Evolutionary conservation across 2,888 invertebrate genomes (phyloP), one percentile per base, ranked within the genome.

Genomic region (Argyra leucocephala): DNA sequence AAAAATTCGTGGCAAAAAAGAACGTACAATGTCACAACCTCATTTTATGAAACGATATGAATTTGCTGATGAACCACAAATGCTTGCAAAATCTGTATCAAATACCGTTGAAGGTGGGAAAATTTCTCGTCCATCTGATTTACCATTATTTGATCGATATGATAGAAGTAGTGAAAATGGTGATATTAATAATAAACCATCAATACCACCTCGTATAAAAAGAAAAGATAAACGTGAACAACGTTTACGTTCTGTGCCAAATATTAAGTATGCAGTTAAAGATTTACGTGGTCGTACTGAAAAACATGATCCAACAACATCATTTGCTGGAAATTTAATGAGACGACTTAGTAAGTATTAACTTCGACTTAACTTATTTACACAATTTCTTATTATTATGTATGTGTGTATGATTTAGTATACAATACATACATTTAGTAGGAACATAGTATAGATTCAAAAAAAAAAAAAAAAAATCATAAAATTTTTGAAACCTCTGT

Each of bases 331-430:
- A 77, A 87, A 84, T 83, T 82, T 91, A 73, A 88, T 89, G 83
- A 85, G 91, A 79, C 87, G 90, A 84, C 90, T 91, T 86, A 90
- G 91, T 92, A 90, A 92, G 92, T 91, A 85, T 83, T 79, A 79
- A 77, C 74, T 80, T 66, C 66, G 69, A 62, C 69, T 64, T 65
- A 23, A n/a, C n/a, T 36, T 36, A n/a, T 48, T 18, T 48, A 18
- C 48, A 37, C 18, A 15, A 48, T 9, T 48, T 61, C 31, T 9
- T n/a, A 59, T 31, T 22, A 31, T 10, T 26, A 4, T 31, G 31
- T 31, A 31, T 10, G 7, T 6, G 31, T 31, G 7, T 31, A 31
- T 10, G 7, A 31, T 26, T 26, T 26, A 4, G 4, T 26, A 26
- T 6, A 4, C 4, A 6, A 26, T 26, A 26, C 26, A 26, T 26